Base-by-base conservation (phyloP, 1,140 invertebrate genomes). In the Drosophila jambulina region DNA sequence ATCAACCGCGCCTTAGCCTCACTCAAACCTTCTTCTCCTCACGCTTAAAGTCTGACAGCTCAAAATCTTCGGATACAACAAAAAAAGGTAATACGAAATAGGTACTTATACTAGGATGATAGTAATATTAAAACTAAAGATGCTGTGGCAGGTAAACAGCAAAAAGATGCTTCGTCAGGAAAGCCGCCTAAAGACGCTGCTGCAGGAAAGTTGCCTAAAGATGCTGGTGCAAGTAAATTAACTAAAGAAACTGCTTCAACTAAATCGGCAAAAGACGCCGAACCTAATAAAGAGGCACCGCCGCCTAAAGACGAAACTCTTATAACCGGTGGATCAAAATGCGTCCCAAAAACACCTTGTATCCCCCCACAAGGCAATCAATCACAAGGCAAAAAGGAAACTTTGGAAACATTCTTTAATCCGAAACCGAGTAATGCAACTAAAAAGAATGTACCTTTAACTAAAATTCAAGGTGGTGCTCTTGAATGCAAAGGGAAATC, bases 401-500 rank as follows among this genome's bases (percentile, higher is more conserved):
- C 2, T 17, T 17, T 1, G 12, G 51, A 54, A 9, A 3, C 2
- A 15, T 0, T 54, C 36, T 10, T 36, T 15, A 6, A 17, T 23
- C 15, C 17, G 13, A 9, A 34, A 53, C 7, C 19, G 6, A 54
- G 8, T 6, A 54, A 3, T 3, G 3, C 49, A 13, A 6, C 8
- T 23, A 54, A 54, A 12, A 36, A 6, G 21, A 54, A 54, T 4
- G 32, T 12, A 2, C 15, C 19, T 3, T 23, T 54, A n/a, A 54
- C 53, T 10, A 36, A 23, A 38, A 54, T 54, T 38, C 32, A 54
- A 54, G 53, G 53, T 23, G 53, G 53, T 10, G 15, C 21, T n/a
- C 15, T n/a, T 54, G 21, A 23, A 3, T 54, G 53, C 25, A 21
- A 17, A 17, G 4, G 0, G 9, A 23, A 17, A 21, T 3, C 4